phyloP scores from a whole-genome alignment of 2,113 vertebrate genomes.

The Sphyrna mokarran region DNA sequence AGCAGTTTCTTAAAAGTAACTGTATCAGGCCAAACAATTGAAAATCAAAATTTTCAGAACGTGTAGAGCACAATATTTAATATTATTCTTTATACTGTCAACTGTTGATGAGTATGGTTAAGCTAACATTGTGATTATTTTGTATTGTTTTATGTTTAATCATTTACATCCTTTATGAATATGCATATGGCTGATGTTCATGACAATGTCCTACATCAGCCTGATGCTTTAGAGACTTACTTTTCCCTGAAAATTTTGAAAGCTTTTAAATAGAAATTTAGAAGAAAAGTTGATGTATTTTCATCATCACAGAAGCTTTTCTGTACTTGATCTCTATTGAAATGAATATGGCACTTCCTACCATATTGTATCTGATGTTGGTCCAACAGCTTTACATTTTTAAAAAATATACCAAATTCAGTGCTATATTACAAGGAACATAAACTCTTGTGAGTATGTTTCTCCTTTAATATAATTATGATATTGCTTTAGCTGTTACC shows the following conservation, averaged over 20 bases:
- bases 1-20: not conserved
- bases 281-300: not conserved
- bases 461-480: slow-evolving; percentile 4
- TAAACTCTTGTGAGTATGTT: not conserved
- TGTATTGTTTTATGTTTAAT: slow-evolving; percentile 21
- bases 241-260: not conserved
- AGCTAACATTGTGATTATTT: not conserved
- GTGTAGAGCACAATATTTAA: not conserved
- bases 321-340: not conserved
- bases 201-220: not conserved
- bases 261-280: not conserved
- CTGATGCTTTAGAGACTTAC: not conserved
- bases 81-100: not conserved
- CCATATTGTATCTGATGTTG: not conserved
- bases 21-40: slow-evolving; percentile 12
- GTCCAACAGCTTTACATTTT: not conserved
- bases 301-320: not conserved
- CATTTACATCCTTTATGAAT: slow-evolving; percentile 12
- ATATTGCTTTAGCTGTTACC: not conserved
- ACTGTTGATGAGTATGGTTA: slow-evolving; percentile 6
- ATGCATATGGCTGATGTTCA: slow-evolving; percentile 20
- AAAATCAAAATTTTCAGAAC: not conserved
- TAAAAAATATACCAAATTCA: not conserved
- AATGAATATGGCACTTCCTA: not conserved
- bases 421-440: not conserved